These are phyloP conservation scores for Habroteleia sp. DNA, from an alignment of 2,888 invertebrate genomes.

Conservation along the genomic window DNA sequence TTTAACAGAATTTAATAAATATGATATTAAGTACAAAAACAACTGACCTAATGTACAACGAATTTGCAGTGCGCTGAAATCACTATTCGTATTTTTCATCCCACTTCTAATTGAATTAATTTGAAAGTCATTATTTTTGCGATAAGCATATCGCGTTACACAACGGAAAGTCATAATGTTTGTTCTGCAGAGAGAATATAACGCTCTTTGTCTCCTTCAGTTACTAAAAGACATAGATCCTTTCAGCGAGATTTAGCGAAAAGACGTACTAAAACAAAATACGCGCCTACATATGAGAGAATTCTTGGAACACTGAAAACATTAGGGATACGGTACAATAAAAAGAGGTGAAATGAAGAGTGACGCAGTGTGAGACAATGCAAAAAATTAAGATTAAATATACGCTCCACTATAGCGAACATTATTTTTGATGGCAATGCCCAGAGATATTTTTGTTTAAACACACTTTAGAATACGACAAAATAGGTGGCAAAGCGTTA, in stretches of 20 bases:
- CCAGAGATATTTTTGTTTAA: constrained; percentile 8
- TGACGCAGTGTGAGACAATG: constrained; percentile 6
- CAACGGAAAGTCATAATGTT: constrained; percentile 21
- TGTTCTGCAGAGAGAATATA: constrained; percentile 4
- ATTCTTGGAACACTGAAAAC: constrained; percentile 28
- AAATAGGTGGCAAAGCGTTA: constrained; percentile 21
- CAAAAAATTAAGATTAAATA: constrained; percentile 44
- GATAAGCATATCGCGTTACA: constrained; percentile 27
- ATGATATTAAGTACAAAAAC: too few species aligned
- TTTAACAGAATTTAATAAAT: too few species aligned
- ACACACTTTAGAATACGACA: constrained; percentile 1
- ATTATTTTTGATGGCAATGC: constrained; percentile 14
- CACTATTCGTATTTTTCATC: neutral
- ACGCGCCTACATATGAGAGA: constrained; percentile 24
- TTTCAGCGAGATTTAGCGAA: constrained; percentile 26
- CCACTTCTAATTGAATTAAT: constrained; percentile 15
- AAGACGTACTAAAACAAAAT: constrained; percentile 19
- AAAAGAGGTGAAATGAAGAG: constrained; percentile 34
- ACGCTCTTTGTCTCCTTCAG: constrained; percentile 16
- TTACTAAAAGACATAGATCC: constrained; percentile 25
- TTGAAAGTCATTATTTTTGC: constrained; percentile 19
- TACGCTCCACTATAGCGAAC: constrained; percentile 18
- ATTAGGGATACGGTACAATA: constrained; percentile 30
- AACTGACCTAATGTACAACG: too few species aligned
- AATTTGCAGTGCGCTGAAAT: too few species aligned